phyloP scores from a whole-genome alignment of 2,113 vertebrate species.

The Toxotes jaculatrix region DNA sequence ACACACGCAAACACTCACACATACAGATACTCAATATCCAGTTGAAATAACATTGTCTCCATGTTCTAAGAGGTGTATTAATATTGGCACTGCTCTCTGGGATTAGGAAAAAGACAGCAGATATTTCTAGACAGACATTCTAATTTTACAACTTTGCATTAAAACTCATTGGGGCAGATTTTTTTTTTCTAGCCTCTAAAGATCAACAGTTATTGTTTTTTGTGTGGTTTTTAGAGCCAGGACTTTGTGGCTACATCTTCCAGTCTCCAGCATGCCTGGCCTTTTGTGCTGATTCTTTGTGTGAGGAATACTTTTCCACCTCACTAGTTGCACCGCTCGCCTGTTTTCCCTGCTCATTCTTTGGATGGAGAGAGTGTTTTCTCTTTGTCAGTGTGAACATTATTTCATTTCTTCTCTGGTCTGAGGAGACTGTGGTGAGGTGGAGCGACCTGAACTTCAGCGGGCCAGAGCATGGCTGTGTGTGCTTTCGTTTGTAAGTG shows the following conservation, averaged over 20 bases:
- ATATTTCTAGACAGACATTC: constrained; percentile 67
- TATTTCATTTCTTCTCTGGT: constrained; percentile 61
- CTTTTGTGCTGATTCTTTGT: constrained; percentile 59
- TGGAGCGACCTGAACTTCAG: constrained; percentile 44
- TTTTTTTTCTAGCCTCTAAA: constrained; percentile 37
- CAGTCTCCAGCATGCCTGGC: constrained; percentile 57
- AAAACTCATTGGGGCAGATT: constrained; percentile 49
- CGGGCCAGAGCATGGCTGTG: constrained; percentile 12
- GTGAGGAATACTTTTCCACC: constrained; percentile 72
- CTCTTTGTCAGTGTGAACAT: constrained; percentile 73
- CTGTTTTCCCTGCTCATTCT: constrained; percentile 77
- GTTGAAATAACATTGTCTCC: constrained; percentile 75
- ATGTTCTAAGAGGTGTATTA: constrained; percentile 60
- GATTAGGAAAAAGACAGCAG: constrained; percentile 66
- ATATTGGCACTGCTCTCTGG: constrained; percentile 56
- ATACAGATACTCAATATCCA: constrained; percentile 66
- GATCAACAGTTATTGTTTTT: constrained; percentile 65
- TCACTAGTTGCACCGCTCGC: constrained; percentile 49
- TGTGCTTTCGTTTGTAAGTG: background rate
- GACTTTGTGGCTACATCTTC: constrained; percentile 61
- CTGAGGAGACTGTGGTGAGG: constrained; percentile 52
- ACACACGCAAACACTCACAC: constrained; percentile 44
- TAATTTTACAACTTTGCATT: constrained; percentile 64
- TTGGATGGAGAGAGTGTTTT: constrained; percentile 64
- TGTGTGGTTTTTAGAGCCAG: constrained; percentile 49